phyloP scores from a whole-genome alignment of 2,797 vertebrate genomes.

The Chrosomus eos region DNA sequence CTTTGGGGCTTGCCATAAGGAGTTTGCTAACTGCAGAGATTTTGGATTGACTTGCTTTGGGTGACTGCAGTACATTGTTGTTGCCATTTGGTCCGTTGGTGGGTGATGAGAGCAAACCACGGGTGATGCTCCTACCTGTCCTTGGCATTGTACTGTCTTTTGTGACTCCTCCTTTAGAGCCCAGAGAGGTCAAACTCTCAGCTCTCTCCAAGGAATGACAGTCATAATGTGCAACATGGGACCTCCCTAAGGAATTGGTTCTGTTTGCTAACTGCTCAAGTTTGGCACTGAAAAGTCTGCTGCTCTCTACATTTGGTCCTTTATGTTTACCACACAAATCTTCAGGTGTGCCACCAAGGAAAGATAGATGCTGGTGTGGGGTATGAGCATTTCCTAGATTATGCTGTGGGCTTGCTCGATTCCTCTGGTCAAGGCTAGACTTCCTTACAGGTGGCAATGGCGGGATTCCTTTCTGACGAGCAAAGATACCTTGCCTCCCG shows the following conservation, averaged over 20 bases:
- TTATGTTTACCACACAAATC: constrained; percentile 78
- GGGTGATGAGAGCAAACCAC: constrained; percentile 80
- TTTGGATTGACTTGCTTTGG: constrained; percentile 88
- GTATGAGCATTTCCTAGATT: constrained; percentile 75
- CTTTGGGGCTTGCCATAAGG: constrained; percentile 92
- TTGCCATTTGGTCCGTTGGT: constrained; percentile 70
- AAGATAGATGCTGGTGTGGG: constrained; percentile 73
- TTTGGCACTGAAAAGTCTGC: constrained; percentile 93
- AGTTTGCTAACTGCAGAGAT: constrained; percentile 97
- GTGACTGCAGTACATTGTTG: constrained; percentile 83
- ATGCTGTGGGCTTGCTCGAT: constrained; percentile 86
- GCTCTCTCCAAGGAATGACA: constrained; percentile 92
- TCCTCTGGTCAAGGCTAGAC: constrained; percentile 95
- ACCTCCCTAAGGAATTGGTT: constrained; percentile 91
- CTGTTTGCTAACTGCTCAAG: constrained; percentile 92
- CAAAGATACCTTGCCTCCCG: constrained; percentile 85
- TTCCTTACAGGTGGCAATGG: constrained; percentile 93
- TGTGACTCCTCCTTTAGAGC: constrained; percentile 75
- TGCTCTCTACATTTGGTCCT: constrained; percentile 80
- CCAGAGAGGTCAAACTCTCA: constrained; percentile 85
- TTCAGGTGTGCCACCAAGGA: constrained; percentile 77
- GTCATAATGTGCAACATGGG: constrained; percentile 87
- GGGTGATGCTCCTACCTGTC: constrained; percentile 84
- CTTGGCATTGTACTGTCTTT: constrained; percentile 93
- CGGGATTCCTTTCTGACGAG: constrained; percentile 90